Percentiles rank a stretch among this genome's conserved stretches.
Conservation (phyloP, 2,888 invertebrate genomes). For the Limulus polyphemus region DNA sequence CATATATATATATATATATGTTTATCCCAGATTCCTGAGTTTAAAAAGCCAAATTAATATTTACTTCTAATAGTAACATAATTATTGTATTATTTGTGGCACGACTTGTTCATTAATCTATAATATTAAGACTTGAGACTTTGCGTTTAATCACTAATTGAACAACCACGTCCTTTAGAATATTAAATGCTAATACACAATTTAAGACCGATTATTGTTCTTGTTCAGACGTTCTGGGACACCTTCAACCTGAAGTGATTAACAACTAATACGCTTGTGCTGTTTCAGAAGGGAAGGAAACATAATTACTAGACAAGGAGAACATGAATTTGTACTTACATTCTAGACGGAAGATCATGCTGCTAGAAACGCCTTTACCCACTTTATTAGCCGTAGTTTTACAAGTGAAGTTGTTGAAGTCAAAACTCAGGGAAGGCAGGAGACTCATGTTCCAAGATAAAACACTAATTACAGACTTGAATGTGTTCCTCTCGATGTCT, state of each 20-base stretch:
- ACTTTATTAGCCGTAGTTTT: constrained; percentile 37
- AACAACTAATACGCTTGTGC: background rate
- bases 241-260: too few species aligned
- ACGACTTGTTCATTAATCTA: too few species aligned
- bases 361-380: constrained; percentile 66
- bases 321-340: constrained; percentile 49
- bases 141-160: background rate
- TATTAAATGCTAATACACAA: constrained; percentile 1
- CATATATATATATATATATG: too few species aligned
- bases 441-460: constrained; percentile 42
- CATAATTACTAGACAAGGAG: background rate
- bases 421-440: constrained; percentile 11
- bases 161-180: background rate
- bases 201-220: background rate
- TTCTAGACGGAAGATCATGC: constrained; percentile 73
- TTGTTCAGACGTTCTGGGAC: background rate
- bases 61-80: too few species aligned
- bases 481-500: constrained; percentile 49
- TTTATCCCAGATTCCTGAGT: too few species aligned
- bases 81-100: too few species aligned
- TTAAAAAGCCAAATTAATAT: too few species aligned
- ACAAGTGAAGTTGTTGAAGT: constrained; percentile 32
- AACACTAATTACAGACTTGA: constrained; percentile 72
- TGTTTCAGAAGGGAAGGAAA: background rate
- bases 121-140: too few species aligned